These are phyloP conservation scores for Drosophila pseudotalamancana DNA, from an alignment of 2,888 invertebrate species.

Conservation along the genomic window DNA sequence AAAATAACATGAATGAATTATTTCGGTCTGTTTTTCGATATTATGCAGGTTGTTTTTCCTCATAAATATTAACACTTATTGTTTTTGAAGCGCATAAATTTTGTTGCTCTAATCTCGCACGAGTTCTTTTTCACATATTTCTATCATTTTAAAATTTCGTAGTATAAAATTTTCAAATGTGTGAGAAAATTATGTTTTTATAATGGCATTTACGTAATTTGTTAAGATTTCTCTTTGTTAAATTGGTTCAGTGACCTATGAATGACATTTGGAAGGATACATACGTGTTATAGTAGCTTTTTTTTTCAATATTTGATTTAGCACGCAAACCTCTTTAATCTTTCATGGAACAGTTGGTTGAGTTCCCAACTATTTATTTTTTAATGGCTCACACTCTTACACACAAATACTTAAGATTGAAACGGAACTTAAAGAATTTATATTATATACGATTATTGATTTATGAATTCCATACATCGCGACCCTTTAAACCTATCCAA, in stretches of 20 bases:
- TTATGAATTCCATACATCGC: constrained; percentile 54
- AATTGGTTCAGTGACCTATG: constrained; percentile 57
- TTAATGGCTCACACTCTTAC: constrained; percentile 2
- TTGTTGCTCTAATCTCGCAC: constrained; percentile 20
- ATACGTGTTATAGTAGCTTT: neutral
- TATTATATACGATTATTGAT: constrained; percentile 26
- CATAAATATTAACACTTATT: constrained; percentile 36
- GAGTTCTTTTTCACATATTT: constrained; percentile 22
- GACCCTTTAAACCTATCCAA: constrained; percentile 33
- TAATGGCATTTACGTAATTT: constrained; percentile 61
- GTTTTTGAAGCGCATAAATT: constrained; percentile 26
- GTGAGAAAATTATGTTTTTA: constrained; percentile 48
- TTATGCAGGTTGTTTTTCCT: constrained; percentile 50
- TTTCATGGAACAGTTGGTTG: constrained; percentile 34
- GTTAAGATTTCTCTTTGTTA: constrained; percentile 4
- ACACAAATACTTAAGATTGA: neutral
- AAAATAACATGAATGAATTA: constrained; percentile 49
- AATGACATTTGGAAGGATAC: constrained; percentile 67
- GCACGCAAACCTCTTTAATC: constrained; percentile 1
- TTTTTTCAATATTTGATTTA: too few relatives aligned
- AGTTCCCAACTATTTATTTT: constrained; percentile 31
- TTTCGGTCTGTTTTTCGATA: constrained; percentile 39
- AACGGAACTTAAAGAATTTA: constrained; percentile 57
- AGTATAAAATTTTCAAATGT: constrained; percentile 2
- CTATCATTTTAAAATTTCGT: neutral